Conservation (phyloP, 92 coral and sea anemone species). For the Pocillopora grandis region DNA sequence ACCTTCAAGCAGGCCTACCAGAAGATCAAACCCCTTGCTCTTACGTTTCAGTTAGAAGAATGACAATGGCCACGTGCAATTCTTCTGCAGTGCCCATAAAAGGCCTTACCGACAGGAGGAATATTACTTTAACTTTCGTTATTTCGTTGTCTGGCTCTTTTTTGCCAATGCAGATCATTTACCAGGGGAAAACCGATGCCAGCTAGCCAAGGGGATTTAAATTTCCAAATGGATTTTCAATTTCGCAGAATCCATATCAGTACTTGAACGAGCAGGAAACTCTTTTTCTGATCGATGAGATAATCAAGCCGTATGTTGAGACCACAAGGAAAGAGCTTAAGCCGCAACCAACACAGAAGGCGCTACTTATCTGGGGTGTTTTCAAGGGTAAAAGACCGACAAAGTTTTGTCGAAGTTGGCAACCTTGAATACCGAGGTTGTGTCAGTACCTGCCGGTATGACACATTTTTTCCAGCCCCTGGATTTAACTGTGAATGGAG, state of each 20-base stretch:
- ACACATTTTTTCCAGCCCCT: conserved; percentile 28
- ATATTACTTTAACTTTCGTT: conserved; percentile 51
- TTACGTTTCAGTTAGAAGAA: conserved; percentile 56
- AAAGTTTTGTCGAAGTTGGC: conserved; percentile 53
- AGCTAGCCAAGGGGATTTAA: conserved; percentile 63
- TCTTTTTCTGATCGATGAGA: conserved; percentile 36
- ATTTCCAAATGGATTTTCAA: conserved; percentile 52
- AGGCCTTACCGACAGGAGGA: conserved; percentile 54
- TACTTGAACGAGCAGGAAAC: conserved; percentile 49
- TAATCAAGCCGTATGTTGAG: conserved; percentile 42
- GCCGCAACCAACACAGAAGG: conserved; percentile 41
- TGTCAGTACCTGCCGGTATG: conserved; percentile 59
- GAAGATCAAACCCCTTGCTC: conserved; percentile 55
- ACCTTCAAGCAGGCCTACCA: conserved; percentile 53
- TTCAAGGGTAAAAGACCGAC: conserved; percentile 57
- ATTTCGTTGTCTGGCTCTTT: conserved; percentile 46
- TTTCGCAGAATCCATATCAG: conserved; percentile 57
- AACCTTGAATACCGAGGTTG: conserved; percentile 46
- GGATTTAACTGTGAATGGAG: too few species aligned
- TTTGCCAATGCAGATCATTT: conserved; percentile 59
- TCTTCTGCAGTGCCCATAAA: conserved; percentile 47
- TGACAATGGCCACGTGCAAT: conserved; percentile 64
- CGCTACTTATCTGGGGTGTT: conserved; percentile 63
- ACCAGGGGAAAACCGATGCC: conserved; percentile 54
- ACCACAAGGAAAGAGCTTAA: conserved; percentile 36